Evolutionary conservation across 1,140 invertebrate species (phyloP).

Genomic region (Drosophila pruinosa): DNA sequence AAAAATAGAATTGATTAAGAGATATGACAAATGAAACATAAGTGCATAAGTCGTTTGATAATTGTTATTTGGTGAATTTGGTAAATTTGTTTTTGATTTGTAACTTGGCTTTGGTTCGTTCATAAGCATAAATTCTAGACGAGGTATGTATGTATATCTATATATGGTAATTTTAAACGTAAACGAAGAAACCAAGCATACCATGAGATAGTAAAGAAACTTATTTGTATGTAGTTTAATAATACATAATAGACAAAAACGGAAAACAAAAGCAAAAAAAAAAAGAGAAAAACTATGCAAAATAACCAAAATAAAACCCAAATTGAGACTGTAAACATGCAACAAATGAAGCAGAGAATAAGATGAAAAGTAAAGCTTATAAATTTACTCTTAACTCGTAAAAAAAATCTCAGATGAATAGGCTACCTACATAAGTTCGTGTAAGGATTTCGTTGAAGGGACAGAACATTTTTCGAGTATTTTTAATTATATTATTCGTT

Average conservation of each 20-base stretch:
- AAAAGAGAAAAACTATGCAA: constrained; percentile 74
- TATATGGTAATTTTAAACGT: constrained; percentile 68
- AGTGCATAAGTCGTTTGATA: constrained; percentile 38
- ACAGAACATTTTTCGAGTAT: constrained; percentile 21
- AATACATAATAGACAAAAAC: constrained; percentile 55
- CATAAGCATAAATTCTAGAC: constrained; percentile 62
- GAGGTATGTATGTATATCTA: constrained; percentile 68
- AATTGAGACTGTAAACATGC: constrained; percentile 77
- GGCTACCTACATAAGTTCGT: constrained; percentile 78
- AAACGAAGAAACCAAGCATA: constrained; percentile 48
- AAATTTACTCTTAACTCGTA: constrained; percentile 61
- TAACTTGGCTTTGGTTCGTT: constrained; percentile 50
- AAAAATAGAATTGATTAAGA: constrained; percentile 25
- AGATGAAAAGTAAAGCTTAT: constrained; percentile 54
- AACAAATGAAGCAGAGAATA: constrained; percentile 62
- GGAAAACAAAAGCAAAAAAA: constrained; percentile 56
- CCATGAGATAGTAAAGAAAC: constrained; percentile 56
- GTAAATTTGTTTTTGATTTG: constrained; percentile 41
- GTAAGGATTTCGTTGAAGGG: constrained; percentile 55
- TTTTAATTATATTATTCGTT: constrained; percentile 19
- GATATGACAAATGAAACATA: constrained; percentile 20
- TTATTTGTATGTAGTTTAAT: constrained; percentile 76
- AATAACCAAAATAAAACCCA: constrained; percentile 75
- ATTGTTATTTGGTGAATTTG: constrained; percentile 52
- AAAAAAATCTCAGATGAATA: constrained; percentile 60